phyloP scores from a whole-genome alignment of 2,888 invertebrate genomes.

The Ichneumoninae sp. region DNA sequence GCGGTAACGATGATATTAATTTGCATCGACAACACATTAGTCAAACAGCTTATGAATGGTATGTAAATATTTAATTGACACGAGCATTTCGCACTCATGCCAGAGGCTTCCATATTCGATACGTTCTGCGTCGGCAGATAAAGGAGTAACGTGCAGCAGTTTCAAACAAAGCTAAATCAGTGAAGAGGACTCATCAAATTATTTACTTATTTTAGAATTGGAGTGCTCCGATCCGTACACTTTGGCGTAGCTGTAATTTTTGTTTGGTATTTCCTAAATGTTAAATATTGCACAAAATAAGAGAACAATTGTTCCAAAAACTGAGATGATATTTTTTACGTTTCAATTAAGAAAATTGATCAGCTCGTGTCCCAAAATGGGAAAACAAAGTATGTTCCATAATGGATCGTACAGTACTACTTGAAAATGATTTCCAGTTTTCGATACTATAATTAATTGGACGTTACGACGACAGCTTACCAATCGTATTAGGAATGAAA shows the following conservation, averaged over 20 bases:
- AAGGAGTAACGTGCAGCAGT: neutral
- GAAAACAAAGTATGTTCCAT: neutral
- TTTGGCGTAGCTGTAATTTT: neutral
- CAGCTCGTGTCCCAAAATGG: neutral
- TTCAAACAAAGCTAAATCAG: neutral
- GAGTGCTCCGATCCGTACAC: neutral
- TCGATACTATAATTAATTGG: neutral
- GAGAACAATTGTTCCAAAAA: neutral
- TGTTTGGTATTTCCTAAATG: neutral
- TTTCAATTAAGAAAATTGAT: neutral
- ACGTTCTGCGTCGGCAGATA: neutral
- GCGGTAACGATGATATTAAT: neutral
- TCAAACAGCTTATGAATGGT: constrained; percentile 11
- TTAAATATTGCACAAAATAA: neutral
- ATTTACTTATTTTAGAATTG: neutral
- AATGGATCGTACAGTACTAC: neutral
- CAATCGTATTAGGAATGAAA: constrained; percentile 78
- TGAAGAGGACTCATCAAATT: neutral
- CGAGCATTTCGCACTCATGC: neutral
- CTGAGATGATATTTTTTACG: neutral
- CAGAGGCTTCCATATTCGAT: neutral
- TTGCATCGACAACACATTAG: neutral
- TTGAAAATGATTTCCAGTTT: neutral
- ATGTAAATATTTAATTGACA: constrained; percentile 8
- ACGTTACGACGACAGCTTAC: constrained; percentile 67